Base-by-base conservation (phyloP, 2,888 invertebrate genomes). In the Girardia tigrina region DNA sequence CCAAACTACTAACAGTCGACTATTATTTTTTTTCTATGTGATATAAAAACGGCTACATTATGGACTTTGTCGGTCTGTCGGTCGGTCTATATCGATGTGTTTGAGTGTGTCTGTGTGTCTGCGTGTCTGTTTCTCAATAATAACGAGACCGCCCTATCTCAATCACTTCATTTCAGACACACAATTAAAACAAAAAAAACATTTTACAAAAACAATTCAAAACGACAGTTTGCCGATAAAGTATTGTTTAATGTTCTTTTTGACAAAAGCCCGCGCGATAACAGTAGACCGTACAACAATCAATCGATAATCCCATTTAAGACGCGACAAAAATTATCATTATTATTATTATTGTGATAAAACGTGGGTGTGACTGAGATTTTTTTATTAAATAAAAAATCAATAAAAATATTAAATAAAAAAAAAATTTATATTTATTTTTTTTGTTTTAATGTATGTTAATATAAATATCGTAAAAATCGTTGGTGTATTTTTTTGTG, bases 51-150 rank as follows among this genome's bases (percentile, higher is more conserved):
- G 56, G 56, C 56, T 56, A 56, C 56, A 56, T 56, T 56, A 12
- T 56, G 56, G 56, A 56, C 56, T 56, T 56, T 56, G 56, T 56
- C 56, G 56, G 56, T 56, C 56, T 56, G n/a, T n/a, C n/a, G n/a
- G n/a, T n/a, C n/a, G n/a, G n/a, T n/a, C n/a, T n/a, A n/a, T n/a
- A n/a, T n/a, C 56, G 23, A 56, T 56, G 56, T 56, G n/a, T 56
- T 20, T 56, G 23, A 16, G 6, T 56, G 56, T 56, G 56, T 56
- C n/a, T 12, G 23, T 23, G 56, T 20, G 56, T 20, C 56, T 23
- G 56, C 56, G 20, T 56, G 23, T n/a, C n/a, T n/a, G n/a, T 56
- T 56, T 56, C 56, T 56, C 56, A 56, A 56, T 16, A n/a, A 56
- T 23, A 8, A 56, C 56, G 56, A 56, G 56, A 56, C 56, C 56